Percentiles rank a stretch among this genome's conserved stretches.
These are phyloP conservation scores for Diplazon laetatorius DNA, from an alignment of 2,888 invertebrate genomes.

Conservation along the genomic window DNA sequence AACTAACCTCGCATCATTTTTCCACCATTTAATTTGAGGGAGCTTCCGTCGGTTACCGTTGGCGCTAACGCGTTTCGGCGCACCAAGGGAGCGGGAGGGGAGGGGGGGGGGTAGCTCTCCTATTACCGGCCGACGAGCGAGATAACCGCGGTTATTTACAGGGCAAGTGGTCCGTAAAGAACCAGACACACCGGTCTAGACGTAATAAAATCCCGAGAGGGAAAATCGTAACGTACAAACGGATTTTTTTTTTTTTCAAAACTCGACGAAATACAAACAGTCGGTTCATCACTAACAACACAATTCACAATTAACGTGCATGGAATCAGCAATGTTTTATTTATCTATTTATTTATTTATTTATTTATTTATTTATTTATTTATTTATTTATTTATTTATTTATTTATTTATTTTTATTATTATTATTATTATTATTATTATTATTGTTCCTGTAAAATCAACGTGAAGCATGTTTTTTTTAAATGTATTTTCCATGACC, in stretches of 20 bases:
- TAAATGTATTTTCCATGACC: slow-evolving; percentile 31
- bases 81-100: too few relatives aligned
- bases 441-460: not conserved
- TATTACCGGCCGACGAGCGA: slow-evolving; percentile 59
- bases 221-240: slow-evolving; percentile 53
- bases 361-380: too few relatives aligned
- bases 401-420: too few relatives aligned
- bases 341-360: not conserved
- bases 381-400: too few relatives aligned
- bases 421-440: too few relatives aligned
- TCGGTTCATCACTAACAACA: not conserved
- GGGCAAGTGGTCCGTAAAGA: slow-evolving; percentile 69
- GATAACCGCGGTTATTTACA: slow-evolving; percentile 67
- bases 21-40: slow-evolving; percentile 62
- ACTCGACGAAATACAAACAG: not conserved
- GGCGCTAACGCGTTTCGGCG: slow-evolving; percentile 34
- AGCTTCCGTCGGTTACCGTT: slow-evolving; percentile 44
- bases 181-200: slow-evolving; percentile 67
- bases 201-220: slow-evolving; percentile 67
- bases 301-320: not conserved
- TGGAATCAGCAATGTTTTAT: not conserved
- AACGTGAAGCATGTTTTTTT: slow-evolving; percentile 12
- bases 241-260: slow-evolving; percentile 58
- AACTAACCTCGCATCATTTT: slow-evolving; percentile 49
- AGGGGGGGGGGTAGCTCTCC: too few relatives aligned